Conservation (phyloP, 2,888 invertebrate genomes). For the Dicroscelio sp. region DNA sequence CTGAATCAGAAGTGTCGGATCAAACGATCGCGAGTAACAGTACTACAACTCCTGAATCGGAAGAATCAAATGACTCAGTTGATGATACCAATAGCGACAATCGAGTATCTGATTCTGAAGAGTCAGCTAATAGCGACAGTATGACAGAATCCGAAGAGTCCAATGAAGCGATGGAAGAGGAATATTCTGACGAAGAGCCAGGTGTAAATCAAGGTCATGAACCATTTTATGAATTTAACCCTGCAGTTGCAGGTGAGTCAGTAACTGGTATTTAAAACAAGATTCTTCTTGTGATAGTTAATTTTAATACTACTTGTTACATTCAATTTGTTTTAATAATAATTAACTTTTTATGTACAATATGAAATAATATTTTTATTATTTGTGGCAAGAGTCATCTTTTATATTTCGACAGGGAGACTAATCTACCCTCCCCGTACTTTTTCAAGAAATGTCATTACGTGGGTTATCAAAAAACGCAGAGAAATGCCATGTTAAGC, state of each 20-base stretch:
- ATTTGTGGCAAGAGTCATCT: too few relatives aligned
- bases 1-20: background rate
- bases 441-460: too few relatives aligned
- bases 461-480: too few relatives aligned
- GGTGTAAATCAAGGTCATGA: background rate
- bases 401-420: too few relatives aligned
- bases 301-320: too few relatives aligned
- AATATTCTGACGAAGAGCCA: background rate
- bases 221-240: background rate
- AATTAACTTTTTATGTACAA: too few relatives aligned
- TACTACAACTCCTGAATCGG: background rate
- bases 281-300: too few relatives aligned
- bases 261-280: too few relatives aligned
- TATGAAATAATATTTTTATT: too few relatives aligned
- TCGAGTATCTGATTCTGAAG: background rate
- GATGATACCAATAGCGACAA: background rate
- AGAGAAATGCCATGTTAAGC: too few relatives aligned
- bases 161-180: background rate
- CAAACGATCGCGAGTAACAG: background rate
- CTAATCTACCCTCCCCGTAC: too few relatives aligned
- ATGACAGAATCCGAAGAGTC: background rate
- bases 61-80: background rate
- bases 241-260: background rate
- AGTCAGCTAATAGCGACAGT: background rate
- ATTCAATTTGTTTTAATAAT: too few relatives aligned